Evolutionary conservation across 2,888 invertebrate genomes (phyloP), one percentile per base, ranked within the genome.

Genomic region (Orthosia gracilis): DNA sequence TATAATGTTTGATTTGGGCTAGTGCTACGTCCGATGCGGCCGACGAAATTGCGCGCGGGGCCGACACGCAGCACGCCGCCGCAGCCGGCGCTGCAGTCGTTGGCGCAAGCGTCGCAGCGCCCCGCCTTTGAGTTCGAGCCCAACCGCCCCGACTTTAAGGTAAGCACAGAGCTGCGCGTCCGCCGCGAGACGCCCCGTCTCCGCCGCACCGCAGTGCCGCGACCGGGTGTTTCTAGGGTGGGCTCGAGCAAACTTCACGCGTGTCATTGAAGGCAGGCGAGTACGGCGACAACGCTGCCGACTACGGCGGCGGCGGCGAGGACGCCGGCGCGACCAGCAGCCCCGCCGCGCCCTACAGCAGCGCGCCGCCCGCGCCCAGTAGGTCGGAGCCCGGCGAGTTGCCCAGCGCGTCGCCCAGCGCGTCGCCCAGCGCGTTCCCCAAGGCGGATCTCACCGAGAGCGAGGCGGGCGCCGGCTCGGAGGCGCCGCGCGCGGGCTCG

Each of bases 281-380:
- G 90, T 94, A 94, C 91, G 94, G 94, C 58, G 94, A 94, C 91
- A 92, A 93, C 89, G 94, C 88, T 81, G 92, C 91, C 26, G 94
- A 94, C 52, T 94, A 94, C 90, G 90, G 80, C 78, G 87, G 86
- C 69, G 90, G 80, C 78, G 87, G 86, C 69, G 90, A 89, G 61
- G 91, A 91, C 68, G 62, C 71, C 58, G 72, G 69, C 69, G 57
- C 65, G 61, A 73, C 70, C 61, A 50, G 67, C 73, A 69, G 64
- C 61, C 4, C 74, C 64, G 50, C 65, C 18, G 58, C 47, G 23
- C 5, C 23, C 18, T 58, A 58, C 50, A 67, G 61, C 68, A 59
- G 63, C 69, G 54, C 68, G 21, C 70, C 52, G 50, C 13, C 64
- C 17, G 15, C 54, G 31, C 54, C 31, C 49, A 0, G 15, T 58